Evolutionary conservation across 2,797 vertebrate genomes (phyloP).

Genomic region (Apogon hyalosoma): DNA sequence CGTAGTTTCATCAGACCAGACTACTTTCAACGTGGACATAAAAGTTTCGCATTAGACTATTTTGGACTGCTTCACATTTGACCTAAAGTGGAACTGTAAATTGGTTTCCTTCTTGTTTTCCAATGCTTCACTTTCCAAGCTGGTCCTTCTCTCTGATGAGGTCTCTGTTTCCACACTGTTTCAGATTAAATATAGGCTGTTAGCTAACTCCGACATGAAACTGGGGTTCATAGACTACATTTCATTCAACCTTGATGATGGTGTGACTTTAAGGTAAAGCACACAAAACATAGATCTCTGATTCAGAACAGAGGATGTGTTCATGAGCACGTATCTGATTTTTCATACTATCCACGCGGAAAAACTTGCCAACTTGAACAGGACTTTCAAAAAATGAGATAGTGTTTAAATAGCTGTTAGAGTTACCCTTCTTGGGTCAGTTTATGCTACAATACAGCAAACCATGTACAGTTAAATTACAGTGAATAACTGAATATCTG

Average conservation of each 20-base stretch:
- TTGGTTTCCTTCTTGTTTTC: conserved; percentile 5
- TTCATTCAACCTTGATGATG: background rate
- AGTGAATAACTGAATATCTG: too few relatives aligned
- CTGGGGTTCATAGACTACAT: conserved; percentile 4
- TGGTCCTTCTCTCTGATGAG: conserved; percentile 15
- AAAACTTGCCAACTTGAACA: too few relatives aligned
- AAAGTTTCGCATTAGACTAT: conserved; percentile 47
- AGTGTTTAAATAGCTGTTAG: too few relatives aligned
- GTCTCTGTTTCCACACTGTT: conserved; percentile 18
- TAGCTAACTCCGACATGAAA: conserved; percentile 12
- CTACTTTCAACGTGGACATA: conserved; percentile 45
- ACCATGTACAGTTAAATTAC: too few relatives aligned
- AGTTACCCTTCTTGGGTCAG: too few relatives aligned
- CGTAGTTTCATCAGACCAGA: conserved; percentile 54
- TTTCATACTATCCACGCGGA: too few relatives aligned
- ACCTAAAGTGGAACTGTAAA: conserved; percentile 6
- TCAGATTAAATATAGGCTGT: conserved; percentile 7
- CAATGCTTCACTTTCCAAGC: conserved; percentile 4
- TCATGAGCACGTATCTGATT: too few relatives aligned
- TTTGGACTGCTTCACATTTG: conserved; percentile 18
- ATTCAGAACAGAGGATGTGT: background rate
- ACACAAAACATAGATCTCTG: background rate
- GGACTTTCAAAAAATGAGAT: too few relatives aligned
- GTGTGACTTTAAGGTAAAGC: conserved; percentile 3
- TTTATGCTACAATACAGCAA: too few relatives aligned